These are phyloP conservation scores for Phylloscopus whistleri DNA, from an alignment of 2,113 vertebrate genomes.

Conservation along the genomic window DNA sequence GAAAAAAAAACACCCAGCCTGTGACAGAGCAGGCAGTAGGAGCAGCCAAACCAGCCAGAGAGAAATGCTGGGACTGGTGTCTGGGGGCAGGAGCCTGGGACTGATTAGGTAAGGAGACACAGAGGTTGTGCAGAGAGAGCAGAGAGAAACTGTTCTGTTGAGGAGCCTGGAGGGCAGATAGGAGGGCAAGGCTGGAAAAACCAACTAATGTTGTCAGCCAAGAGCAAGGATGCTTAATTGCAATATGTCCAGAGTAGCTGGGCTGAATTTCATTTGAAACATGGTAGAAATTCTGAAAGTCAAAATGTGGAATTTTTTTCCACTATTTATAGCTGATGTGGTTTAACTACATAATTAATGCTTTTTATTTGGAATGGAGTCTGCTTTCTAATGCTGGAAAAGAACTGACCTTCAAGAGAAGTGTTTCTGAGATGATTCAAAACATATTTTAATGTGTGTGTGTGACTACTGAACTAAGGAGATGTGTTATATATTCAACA, in stretches of 20 bases:
- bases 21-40: not conserved
- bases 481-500: not conserved
- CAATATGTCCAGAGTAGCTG: not conserved
- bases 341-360: not conserved
- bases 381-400: not conserved
- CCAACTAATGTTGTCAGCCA: not conserved
- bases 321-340: not conserved
- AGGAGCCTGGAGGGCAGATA: not conserved
- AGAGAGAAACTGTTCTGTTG: not conserved
- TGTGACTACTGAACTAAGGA: not conserved
- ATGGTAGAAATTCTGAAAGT: not conserved
- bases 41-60: not conserved
- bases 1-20: not conserved
- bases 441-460: not conserved
- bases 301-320: not conserved
- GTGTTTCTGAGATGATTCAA: not conserved
- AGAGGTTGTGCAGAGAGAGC: constrained; percentile 10
- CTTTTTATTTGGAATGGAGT: not conserved
- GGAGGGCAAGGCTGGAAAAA: not conserved
- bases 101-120: constrained; percentile 11
- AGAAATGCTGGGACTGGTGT: not conserved
- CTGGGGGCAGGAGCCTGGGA: not conserved
- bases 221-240: not conserved
- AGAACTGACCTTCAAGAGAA: not conserved
- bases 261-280: not conserved